phyloP scores from a whole-genome alignment of 1,140 invertebrate genomes.

The Pogonus chalceus region DNA sequence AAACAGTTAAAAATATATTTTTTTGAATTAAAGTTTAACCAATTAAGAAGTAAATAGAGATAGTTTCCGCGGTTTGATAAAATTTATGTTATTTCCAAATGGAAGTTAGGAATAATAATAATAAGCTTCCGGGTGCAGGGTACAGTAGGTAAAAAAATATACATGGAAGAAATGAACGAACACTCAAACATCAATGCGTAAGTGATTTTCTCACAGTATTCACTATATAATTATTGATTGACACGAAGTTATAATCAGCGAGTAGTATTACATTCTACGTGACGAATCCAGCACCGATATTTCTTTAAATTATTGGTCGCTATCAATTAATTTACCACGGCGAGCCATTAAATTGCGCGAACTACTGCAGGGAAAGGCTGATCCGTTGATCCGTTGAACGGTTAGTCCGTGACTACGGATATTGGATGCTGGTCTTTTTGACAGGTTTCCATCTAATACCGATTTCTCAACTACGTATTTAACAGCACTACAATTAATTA shows the following conservation, averaged over 20 bases:
- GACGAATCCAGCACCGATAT: not conserved
- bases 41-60: too few relatives aligned
- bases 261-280: not conserved
- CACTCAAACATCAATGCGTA: not conserved
- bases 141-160: too few relatives aligned
- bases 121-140: too few relatives aligned
- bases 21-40: too few relatives aligned
- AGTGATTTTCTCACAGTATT: slow-evolving; percentile 3
- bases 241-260: slow-evolving; percentile 4
- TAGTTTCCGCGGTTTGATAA: too few relatives aligned
- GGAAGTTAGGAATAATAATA: too few relatives aligned
- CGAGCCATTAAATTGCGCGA: not conserved
- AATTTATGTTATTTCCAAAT: too few relatives aligned
- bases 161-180: too few relatives aligned
- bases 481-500: too few relatives aligned
- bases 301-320: not conserved
- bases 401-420: not conserved
- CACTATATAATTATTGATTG: slow-evolving; percentile 6
- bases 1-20: too few relatives aligned
- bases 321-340: slow-evolving; percentile 2
- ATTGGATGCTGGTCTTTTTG: not conserved
- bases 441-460: not conserved
- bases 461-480: not conserved
- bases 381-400: not conserved
- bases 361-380: not conserved